Conservation (phyloP, 2,113 vertebrate genomes). For the Trinectes maculatus region DNA sequence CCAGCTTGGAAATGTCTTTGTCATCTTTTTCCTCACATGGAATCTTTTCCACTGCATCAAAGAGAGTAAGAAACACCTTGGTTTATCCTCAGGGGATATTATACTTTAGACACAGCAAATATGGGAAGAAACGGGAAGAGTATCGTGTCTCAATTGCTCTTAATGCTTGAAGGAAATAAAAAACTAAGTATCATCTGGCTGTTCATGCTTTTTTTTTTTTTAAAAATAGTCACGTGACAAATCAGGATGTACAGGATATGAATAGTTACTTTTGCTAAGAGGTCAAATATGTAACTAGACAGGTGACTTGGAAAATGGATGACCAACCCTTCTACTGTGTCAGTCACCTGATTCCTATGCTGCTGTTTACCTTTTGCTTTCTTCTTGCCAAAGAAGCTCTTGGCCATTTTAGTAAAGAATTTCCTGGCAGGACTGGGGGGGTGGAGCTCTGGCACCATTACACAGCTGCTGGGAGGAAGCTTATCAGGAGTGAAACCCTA, state of each 20-base stretch:
- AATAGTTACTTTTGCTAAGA: background rate
- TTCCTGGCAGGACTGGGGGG: slow-evolving; percentile 92
- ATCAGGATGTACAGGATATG: background rate
- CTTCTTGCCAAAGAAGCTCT: slow-evolving; percentile 93
- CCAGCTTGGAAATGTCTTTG: slow-evolving; percentile 90
- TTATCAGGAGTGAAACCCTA: slow-evolving; percentile 94
- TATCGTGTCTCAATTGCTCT: no score
- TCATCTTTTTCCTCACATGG: slow-evolving; percentile 86
- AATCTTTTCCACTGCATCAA: slow-evolving; percentile 85
- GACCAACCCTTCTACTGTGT: background rate
- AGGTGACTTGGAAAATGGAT: background rate
- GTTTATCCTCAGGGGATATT: background rate
- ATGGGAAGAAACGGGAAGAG: background rate
- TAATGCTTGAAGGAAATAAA: background rate
- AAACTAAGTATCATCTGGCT: background rate
- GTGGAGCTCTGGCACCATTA: slow-evolving; percentile 91
- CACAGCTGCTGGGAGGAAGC: slow-evolving; percentile 92
- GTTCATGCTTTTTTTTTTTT: background rate
- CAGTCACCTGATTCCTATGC: background rate
- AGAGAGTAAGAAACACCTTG: background rate
- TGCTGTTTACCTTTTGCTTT: slow-evolving; percentile 86
- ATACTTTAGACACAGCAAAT: slow-evolving; percentile 22
- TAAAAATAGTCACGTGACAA: background rate
- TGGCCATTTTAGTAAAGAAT: slow-evolving; percentile 95
- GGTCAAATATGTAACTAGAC: background rate